Percentiles rank a stretch among this genome's conserved stretches.
Conservation (phyloP, 1,140 invertebrate species). For the Diabrotica undecimpunctata region DNA sequence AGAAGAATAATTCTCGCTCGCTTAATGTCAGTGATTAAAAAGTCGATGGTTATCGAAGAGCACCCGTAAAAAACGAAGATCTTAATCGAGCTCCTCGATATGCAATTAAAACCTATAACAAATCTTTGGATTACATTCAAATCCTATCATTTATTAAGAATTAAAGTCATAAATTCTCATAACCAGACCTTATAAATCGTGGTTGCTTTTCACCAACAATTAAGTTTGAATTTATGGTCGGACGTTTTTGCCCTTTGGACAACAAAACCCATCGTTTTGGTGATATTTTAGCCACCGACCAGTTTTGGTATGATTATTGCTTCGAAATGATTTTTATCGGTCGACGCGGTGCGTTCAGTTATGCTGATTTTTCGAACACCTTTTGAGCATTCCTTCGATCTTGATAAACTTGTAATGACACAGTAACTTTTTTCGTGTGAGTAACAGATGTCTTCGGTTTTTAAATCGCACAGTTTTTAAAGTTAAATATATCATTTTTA, state of each 20-base stretch:
- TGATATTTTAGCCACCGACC: constrained; percentile 12
- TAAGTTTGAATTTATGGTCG: constrained; percentile 32
- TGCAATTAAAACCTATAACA: constrained; percentile 35
- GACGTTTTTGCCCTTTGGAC: constrained; percentile 26
- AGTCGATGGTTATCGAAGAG: constrained; percentile 30
- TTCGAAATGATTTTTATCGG: neutral
- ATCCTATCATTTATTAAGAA: constrained; percentile 36
- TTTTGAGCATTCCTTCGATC: no score
- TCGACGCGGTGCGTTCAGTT: neutral
- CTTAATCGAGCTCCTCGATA: constrained; percentile 30
- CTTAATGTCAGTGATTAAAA: constrained; percentile 26
- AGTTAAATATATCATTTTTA: no score
- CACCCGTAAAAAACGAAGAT: constrained; percentile 35
- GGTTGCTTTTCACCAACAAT: constrained; percentile 36
- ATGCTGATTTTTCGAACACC: neutral
- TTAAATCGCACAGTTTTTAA: no score
- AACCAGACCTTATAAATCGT: constrained; percentile 32
- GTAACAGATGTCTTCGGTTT: no score
- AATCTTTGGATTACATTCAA: constrained; percentile 34
- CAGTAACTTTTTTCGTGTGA: no score
- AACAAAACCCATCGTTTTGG: constrained; percentile 23
- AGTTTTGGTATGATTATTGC: constrained; percentile 1
- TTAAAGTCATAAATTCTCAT: constrained; percentile 33
- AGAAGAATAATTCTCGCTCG: constrained; percentile 26
- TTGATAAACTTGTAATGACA: no score